phyloP scores from a whole-genome alignment of 2,113 vertebrate genomes.

The Planiliza haematocheilus region DNA sequence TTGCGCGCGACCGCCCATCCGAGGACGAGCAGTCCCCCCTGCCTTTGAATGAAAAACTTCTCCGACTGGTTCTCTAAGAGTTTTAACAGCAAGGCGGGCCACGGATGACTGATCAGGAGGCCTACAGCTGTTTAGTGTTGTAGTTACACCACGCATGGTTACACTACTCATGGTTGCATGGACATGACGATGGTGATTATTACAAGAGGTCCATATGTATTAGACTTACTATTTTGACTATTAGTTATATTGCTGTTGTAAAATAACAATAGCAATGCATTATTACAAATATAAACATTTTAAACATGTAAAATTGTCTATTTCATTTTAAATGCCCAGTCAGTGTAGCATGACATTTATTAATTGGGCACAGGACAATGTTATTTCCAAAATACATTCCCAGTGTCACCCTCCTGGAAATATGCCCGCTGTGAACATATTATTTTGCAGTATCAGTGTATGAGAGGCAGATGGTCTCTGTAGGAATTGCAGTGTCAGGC shows the following conservation, averaged over 20 bases:
- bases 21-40: conserved; percentile 43
- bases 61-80: conserved; percentile 9
- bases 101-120: background rate
- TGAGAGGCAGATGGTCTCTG: conserved; percentile 24
- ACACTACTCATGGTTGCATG: too few relatives aligned
- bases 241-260: background rate
- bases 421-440: background rate
- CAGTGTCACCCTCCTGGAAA: background rate
- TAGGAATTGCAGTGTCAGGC: conserved; percentile 36
- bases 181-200: too few relatives aligned
- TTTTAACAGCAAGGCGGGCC: background rate
- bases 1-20: conserved; percentile 56
- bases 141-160: too few relatives aligned
- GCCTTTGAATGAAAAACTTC: conserved; percentile 43
- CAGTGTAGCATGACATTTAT: background rate
- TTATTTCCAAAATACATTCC: background rate
- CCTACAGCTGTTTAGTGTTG: accelerated
- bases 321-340: background rate
- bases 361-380: background rate
- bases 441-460: conserved; percentile 17
- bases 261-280: background rate
- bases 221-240: too few relatives aligned
- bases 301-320: background rate
- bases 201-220: background rate
- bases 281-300: background rate